These are phyloP conservation scores for Sceliomorpha sp. DNA, from an alignment of 2,888 invertebrate genomes.

Conservation along the genomic window DNA sequence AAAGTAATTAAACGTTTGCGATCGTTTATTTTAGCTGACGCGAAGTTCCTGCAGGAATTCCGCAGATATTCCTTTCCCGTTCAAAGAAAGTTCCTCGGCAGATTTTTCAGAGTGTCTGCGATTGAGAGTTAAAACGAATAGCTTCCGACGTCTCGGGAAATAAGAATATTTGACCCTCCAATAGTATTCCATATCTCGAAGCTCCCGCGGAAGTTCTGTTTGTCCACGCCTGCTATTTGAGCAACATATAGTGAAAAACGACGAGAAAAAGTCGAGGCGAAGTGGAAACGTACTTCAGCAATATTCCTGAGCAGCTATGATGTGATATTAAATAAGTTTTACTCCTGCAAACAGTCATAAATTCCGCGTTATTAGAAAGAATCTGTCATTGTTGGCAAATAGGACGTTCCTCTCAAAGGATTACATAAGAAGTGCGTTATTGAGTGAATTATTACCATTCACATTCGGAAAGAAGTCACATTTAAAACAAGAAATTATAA, in stretches of 20 bases:
- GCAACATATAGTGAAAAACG: constrained; percentile 15
- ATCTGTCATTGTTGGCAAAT: constrained; percentile 1
- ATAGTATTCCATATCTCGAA: constrained; percentile 38
- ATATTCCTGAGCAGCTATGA: constrained; percentile 18
- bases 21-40: constrained; percentile 6
- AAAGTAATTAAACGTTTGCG: constrained; percentile 33
- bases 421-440: no score
- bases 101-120: constrained; percentile 28
- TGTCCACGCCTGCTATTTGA: constrained; percentile 39
- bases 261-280: constrained; percentile 1
- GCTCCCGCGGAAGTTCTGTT: constrained; percentile 35
- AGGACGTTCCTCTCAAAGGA: no score
- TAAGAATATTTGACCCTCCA: constrained; percentile 49
- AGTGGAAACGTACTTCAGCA: neutral
- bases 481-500: no score
- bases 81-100: constrained; percentile 10
- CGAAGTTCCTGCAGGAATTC: neutral
- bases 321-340: constrained; percentile 42
- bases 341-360: constrained; percentile 11
- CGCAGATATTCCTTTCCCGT: constrained; percentile 14
- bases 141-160: constrained; percentile 41
- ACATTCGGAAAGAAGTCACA: no score
- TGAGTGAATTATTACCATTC: no score
- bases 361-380: constrained; percentile 13
- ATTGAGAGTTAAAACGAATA: constrained; percentile 51